Conservation (phyloP, 2,113 vertebrate species). For the Columbina picui region DNA sequence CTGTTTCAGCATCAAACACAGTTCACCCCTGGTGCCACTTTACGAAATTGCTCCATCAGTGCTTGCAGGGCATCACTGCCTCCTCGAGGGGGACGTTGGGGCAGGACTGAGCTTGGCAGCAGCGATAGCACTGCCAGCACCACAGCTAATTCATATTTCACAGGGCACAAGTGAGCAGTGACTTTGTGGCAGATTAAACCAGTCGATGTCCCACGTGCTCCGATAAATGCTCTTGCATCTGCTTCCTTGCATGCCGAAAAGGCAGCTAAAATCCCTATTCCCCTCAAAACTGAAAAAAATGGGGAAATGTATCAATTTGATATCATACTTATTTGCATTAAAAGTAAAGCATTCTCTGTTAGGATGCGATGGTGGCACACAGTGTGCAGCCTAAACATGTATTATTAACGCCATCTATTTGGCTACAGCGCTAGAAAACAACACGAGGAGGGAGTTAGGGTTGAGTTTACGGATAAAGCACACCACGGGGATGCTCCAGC, state of each 20-base stretch:
- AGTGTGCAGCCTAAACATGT: rapidly evolving
- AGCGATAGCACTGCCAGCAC: background rate
- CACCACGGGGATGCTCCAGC: background rate
- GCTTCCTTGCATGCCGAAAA: rapidly evolving
- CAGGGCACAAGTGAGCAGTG: rapidly evolving
- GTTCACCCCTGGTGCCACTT: background rate
- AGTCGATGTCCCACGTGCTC: background rate
- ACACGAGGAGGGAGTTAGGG: background rate
- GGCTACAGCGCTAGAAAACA: background rate
- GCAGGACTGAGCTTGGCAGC: background rate
- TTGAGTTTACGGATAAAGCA: background rate
- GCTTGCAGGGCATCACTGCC: background rate
- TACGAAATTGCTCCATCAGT: rapidly evolving
- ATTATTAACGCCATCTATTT: background rate
- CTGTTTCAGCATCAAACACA: rapidly evolving
- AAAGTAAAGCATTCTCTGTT: background rate
- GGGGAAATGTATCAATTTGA: background rate
- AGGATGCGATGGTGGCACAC: rapidly evolving
- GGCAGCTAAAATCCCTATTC: background rate
- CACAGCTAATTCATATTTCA: background rate
- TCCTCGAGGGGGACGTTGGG: rapidly evolving
- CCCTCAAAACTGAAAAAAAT: background rate
- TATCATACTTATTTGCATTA: background rate
- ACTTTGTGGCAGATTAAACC: background rate
- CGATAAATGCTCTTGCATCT: background rate